A percentile compares a stretch with the other conserved stretches of the same genome.
These are phyloP conservation scores for Ptiloglossa arizonensis DNA, from an alignment of 1,140 invertebrate species.

Conservation along the genomic window DNA sequence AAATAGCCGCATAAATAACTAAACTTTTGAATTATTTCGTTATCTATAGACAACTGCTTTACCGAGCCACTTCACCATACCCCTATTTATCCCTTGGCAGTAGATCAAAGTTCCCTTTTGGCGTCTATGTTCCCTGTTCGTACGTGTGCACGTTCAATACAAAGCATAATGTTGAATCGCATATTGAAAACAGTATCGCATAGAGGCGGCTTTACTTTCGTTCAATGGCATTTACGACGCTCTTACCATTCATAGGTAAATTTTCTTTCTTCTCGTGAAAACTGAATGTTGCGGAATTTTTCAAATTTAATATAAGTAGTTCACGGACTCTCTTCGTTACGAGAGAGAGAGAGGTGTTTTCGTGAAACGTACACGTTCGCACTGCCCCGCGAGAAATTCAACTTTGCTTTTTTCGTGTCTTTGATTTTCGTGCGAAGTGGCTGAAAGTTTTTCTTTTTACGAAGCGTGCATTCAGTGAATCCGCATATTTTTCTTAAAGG, in stretches of 20 bases:
- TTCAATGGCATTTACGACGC: slow-evolving; percentile 15
- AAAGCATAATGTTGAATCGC: slow-evolving; percentile 23
- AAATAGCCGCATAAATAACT: slow-evolving; percentile 16
- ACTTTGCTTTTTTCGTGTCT: slow-evolving; percentile 9
- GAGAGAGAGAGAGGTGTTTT: neutral
- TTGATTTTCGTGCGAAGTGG: neutral
- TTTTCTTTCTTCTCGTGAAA: slow-evolving; percentile 16
- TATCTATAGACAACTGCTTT: slow-evolving; percentile 15
- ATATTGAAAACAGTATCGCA: slow-evolving; percentile 18
- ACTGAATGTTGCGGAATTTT: slow-evolving; percentile 3
- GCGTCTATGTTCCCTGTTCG: neutral
- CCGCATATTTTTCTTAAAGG: slow-evolving; percentile 4
- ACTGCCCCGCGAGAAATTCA: neutral
- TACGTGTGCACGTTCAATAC: neutral
- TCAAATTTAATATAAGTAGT: slow-evolving; percentile 28
- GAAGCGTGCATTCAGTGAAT: neutral
- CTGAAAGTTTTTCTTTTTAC: neutral
- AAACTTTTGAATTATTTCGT: slow-evolving; percentile 40
- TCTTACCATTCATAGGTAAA: slow-evolving; percentile 28
- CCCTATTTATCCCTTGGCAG: slow-evolving; percentile 19
- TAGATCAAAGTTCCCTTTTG: slow-evolving; percentile 26
- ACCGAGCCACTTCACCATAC: neutral
- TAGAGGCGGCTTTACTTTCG: neutral
- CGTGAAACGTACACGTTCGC: neutral
- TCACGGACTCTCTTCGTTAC: neutral